These are phyloP conservation scores for Periophthalmodon schlosseri DNA, from an alignment of 2,113 vertebrate genomes.

Conservation along the genomic window DNA sequence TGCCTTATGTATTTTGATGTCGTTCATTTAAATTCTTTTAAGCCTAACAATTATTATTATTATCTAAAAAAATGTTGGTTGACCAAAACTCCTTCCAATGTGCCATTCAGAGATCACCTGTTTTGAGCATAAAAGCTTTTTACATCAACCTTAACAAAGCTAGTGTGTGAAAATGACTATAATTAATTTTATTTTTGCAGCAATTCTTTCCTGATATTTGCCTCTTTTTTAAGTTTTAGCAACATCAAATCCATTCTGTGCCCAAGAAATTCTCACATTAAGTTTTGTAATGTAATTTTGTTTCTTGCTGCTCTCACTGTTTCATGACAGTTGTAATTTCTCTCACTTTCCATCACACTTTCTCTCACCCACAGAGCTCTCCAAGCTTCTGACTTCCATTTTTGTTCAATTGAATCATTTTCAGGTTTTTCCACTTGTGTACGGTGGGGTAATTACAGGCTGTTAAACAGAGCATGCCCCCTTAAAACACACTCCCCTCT, in stretches of 20 bases:
- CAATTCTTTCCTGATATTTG: too few species aligned
- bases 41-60: too few species aligned
- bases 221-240: too few species aligned
- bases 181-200: too few species aligned
- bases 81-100: too few species aligned
- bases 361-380: conserved; percentile 5
- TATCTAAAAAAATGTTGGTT: too few species aligned
- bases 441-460: conserved; percentile 64
- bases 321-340: background rate
- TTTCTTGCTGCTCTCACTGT: background rate
- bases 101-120: too few species aligned
- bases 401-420: conserved; percentile 56
- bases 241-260: background rate
- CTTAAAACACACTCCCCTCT: conserved; percentile 66
- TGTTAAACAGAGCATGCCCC: conserved; percentile 71
- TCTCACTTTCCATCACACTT: conserved; percentile 1
- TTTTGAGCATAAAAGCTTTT: too few species aligned
- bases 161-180: too few species aligned
- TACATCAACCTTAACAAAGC: too few species aligned
- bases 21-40: too few species aligned
- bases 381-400: conserved; percentile 42
- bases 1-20: too few species aligned
- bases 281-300: background rate
- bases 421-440: conserved; percentile 52
- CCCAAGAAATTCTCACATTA: background rate